A percentile compares a stretch with the other conserved stretches of the same genome.
Conservation (phyloP, 1,140 invertebrate species). For the Nasonia vitripennis region DNA sequence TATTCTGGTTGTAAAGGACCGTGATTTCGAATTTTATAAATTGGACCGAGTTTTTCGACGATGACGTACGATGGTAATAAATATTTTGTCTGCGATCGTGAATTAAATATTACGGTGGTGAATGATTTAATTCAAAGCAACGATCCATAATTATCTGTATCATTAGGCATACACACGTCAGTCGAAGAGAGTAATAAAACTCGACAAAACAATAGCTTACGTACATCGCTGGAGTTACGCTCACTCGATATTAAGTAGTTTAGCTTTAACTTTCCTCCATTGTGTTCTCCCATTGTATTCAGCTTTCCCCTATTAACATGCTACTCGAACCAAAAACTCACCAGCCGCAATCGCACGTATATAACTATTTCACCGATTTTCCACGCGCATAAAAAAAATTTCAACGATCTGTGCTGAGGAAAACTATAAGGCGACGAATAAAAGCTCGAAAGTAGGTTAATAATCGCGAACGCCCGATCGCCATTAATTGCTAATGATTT, state of each 20-base stretch:
- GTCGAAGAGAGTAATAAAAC: background rate
- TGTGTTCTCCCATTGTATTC: constrained; percentile 17
- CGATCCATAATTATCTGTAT: background rate
- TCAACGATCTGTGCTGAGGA: background rate
- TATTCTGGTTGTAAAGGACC: no score
- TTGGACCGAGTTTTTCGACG: no score
- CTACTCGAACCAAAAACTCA: constrained; percentile 1
- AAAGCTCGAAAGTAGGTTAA: background rate
- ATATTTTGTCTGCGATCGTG: background rate
- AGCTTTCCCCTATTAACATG: constrained; percentile 32
- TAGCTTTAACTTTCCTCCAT: constrained; percentile 19
- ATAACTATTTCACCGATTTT: background rate
- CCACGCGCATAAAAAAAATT: background rate
- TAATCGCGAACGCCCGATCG: background rate
- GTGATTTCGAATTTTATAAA: background rate
- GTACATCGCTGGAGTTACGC: background rate
- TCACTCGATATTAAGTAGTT: constrained; percentile 1
- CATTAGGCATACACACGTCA: background rate
- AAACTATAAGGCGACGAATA: background rate
- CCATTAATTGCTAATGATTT: constrained; percentile 33
- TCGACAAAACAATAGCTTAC: background rate
- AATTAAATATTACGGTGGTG: no score
- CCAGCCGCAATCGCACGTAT: background rate
- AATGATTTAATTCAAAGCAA: no score
- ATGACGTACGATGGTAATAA: no score